Evolutionary conservation across 2,888 invertebrate species (phyloP).

Genomic region (Exocentrus adspersus): DNA sequence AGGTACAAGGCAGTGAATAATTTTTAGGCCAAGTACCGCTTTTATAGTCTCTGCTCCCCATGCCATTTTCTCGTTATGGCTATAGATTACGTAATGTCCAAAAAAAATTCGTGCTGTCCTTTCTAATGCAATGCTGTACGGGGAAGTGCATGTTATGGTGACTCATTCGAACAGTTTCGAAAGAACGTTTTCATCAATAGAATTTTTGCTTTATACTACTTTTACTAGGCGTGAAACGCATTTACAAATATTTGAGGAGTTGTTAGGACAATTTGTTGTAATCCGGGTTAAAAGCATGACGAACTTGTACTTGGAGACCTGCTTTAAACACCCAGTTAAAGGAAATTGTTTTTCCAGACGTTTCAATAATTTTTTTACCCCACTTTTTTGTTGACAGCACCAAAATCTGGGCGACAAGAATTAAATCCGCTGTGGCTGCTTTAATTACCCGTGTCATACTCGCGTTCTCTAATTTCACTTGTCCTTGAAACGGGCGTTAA

Average conservation of each 20-base stretch:
- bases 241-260: background rate
- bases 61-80: conserved; percentile 8
- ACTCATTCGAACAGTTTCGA: no score
- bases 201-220: no score
- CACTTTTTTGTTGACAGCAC: background rate
- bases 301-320: background rate
- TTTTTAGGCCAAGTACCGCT: background rate
- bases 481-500: background rate
- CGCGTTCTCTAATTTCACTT: background rate
- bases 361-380: background rate
- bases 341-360: background rate
- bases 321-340: background rate
- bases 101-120: background rate
- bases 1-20: background rate
- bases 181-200: background rate
- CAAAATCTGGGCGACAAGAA: background rate
- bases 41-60: background rate
- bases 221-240: no score
- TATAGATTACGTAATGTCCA: background rate
- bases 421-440: background rate
- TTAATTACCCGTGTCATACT: background rate
- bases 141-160: background rate
- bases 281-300: conserved; percentile 4
- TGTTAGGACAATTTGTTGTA: conserved; percentile 18
- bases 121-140: background rate